Evolutionary conservation across 2,797 vertebrate species (phyloP), one percentile per base, ranked within the genome.

Genomic region (Buphagus erythrorhynchus): DNA sequence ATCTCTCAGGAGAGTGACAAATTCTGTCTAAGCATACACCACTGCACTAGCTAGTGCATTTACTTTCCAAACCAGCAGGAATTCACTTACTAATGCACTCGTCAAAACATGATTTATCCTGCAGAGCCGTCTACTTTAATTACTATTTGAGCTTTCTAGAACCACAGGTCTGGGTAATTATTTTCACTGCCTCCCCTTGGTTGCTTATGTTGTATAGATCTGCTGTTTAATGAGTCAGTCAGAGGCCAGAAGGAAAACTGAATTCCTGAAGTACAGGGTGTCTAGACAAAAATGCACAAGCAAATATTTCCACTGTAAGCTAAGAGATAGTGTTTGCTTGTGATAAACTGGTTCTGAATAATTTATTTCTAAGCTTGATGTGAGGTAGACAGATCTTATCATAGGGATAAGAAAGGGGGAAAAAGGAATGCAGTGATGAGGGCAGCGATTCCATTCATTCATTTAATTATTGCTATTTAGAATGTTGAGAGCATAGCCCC

Each of bases 201-300:
- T 87, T 94, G 91, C 90, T 94, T 94, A 51, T 87, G 90, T 57
- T 95, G 63, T 96, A 96, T 94, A 91, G 97, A 97, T 97, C 78
- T 97, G 82, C 80, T 97, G 90, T 97, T 97, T 97, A 97, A 97
- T 96, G 96, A 98, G 97, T 98, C 95, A 97, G 95, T 73, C 73
- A 62, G 95, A 95, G 81, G 91, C 92, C 63, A 96, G 94, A 83
- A 96, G 88, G 78, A 93, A 82, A 92, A 78, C 87, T 83, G 88
- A 92, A 96, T 90, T 98, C 93, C 88, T 97, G 87, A 96, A 96
- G 87, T 93, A 49, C 42, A 94, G 57, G 31, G 65, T 93, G 92
- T 95, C 95, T 96, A 97, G 92, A 96, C 94, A 97, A 96, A 94
- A 97, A 96, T 57, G 48, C 76, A 88, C 12, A 18, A 95, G 95